Conservation (phyloP, 2,113 vertebrate genomes). For the Menidia beryllina region DNA sequence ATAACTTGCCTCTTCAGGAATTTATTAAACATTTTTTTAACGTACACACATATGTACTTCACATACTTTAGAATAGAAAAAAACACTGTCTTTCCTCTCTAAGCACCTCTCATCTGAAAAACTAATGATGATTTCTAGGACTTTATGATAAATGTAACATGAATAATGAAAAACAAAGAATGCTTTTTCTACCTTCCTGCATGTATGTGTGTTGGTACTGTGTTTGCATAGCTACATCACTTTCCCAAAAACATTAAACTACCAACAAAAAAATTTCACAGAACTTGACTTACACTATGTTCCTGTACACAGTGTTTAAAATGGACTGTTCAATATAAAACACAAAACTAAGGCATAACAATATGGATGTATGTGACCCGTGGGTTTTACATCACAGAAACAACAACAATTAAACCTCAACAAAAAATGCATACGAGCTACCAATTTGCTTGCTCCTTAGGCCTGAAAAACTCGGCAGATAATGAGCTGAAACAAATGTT, state of each 20-base stretch:
- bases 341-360: conserved; percentile 3
- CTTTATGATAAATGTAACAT: too few species aligned
- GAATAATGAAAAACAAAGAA: too few species aligned
- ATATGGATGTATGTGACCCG: conserved; percentile 1
- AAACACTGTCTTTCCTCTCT: neutral
- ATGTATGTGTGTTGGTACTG: too few species aligned
- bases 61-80: neutral
- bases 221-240: too few species aligned
- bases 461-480: conserved; percentile 1
- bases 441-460: neutral
- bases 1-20: neutral
- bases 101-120: too few species aligned
- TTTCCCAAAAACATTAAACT: neutral
- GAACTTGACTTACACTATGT: neutral
- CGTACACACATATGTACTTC: neutral
- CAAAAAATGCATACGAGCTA: neutral
- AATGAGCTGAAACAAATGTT: conserved; percentile 1
- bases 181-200: too few species aligned
- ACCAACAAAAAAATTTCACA: neutral
- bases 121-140: too few species aligned
- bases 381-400: conserved; percentile 3
- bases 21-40: too few species aligned
- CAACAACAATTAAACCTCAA: neutral
- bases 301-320: neutral
- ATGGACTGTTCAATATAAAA: neutral